Evolutionary conservation across 1,140 invertebrate species (phyloP), one percentile per base, ranked within the genome.

Genomic region (Rhyacophila brunnea): DNA sequence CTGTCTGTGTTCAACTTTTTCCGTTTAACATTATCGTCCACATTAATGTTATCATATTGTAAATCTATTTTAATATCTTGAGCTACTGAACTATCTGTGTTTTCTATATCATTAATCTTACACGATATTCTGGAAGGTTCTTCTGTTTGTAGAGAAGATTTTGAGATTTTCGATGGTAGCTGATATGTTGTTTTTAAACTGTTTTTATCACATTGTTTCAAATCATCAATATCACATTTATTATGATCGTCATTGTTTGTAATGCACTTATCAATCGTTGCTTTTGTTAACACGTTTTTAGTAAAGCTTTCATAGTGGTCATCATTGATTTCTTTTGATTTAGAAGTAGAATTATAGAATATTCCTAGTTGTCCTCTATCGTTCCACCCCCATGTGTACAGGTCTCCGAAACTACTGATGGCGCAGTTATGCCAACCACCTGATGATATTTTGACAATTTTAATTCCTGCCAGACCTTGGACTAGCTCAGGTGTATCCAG

Each of bases 341-440:
- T 9, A 28, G 38, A 11, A n/a, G n/a, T 6, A 40, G 5, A 40
- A 15, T 40, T 40, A n/a, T n/a, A 4, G 5, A 11, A 77, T 19
- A 87, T 70, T 10, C 93, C 93, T 20, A 96, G 72, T 70, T 96
- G 92, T 0, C 92, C 92, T 71, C 82, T 84, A 62, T 89, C 85
- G 76, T 96, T 96, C 85, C 90, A 93, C n/a, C 94, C 94, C 92
- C 93, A 96, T 0, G 84, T 82, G 70, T 94, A 97, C 0, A 95
- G 64, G 72, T 94, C 91, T 7, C 88, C 88, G 75, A 82, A 81
- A 64, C 80, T 80, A 62, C 88, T 91, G 6, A 95, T 68, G 23
- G 86, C 90, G 48, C 85, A 81, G 34, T 85, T 89, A 74, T 96
- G 93, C 91, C 93, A 95, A 14, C 91, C 90, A 11, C 89, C 89